Evolutionary conservation across 2,888 invertebrate genomes (phyloP).

Genomic region (Gymnoscelis rufifasciata): DNA sequence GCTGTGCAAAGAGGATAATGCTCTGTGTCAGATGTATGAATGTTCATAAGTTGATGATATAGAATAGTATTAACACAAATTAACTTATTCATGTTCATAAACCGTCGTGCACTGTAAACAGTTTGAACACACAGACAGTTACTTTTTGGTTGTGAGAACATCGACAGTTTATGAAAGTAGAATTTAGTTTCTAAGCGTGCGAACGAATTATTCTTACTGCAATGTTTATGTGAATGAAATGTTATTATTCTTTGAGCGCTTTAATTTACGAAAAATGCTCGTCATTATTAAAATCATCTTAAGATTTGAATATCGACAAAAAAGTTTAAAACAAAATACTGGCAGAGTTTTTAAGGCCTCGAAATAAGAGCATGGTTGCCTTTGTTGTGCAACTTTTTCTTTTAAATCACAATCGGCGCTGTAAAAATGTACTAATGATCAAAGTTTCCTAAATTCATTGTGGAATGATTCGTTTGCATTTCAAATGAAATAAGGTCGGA

Average conservation of each 20-base stretch:
- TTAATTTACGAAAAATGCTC: not conserved
- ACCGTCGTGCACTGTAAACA: slow-evolving; percentile 49
- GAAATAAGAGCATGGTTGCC: not conserved
- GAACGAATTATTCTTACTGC: slow-evolving; percentile 47
- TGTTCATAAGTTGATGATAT: slow-evolving; percentile 71
- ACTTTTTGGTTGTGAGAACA: slow-evolving; percentile 26
- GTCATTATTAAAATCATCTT: too few relatives aligned
- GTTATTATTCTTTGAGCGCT: too few relatives aligned
- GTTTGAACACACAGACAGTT: slow-evolving; percentile 22
- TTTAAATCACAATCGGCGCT: slow-evolving; percentile 1
- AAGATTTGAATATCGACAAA: too few relatives aligned
- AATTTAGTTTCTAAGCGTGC: slow-evolving; percentile 45
- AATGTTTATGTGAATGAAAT: slow-evolving; percentile 24
- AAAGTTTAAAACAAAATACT: too few relatives aligned
- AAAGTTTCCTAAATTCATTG: slow-evolving; percentile 29
- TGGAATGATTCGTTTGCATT: slow-evolving; percentile 49
- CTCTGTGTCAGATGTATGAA: slow-evolving; percentile 74
- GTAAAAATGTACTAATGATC: not conserved
- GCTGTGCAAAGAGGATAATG: slow-evolving; percentile 74
- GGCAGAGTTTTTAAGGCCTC: too few relatives aligned
- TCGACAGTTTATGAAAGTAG: slow-evolving; percentile 71
- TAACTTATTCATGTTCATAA: slow-evolving; percentile 63
- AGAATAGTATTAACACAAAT: slow-evolving; percentile 73
- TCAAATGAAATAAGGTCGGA: slow-evolving; percentile 30
- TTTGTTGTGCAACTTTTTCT: not conserved